These are phyloP conservation scores for Megathymus violae DNA, from an alignment of 1,140 invertebrate species.

Conservation along the genomic window DNA sequence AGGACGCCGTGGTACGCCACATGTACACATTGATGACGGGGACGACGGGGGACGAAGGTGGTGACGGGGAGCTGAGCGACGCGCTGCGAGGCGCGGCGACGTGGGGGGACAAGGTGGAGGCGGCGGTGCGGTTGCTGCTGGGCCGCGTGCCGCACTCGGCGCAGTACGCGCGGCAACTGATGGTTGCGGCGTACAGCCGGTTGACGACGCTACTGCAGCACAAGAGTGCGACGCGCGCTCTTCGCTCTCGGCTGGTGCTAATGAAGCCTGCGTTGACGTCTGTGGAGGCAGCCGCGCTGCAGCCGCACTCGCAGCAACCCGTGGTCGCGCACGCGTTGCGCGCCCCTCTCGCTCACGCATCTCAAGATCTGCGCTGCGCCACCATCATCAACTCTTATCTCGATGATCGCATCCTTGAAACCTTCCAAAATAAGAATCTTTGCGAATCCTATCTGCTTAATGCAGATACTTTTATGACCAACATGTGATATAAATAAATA, in stretches of 20 bases:
- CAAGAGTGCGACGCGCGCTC: slow-evolving; percentile 21
- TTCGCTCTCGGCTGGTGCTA: slow-evolving; percentile 51
- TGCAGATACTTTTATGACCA: neutral
- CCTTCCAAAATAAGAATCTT: slow-evolving; percentile 54
- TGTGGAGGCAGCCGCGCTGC: slow-evolving; percentile 36
- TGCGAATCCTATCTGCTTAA: slow-evolving; percentile 54
- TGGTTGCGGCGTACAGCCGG: slow-evolving; percentile 48
- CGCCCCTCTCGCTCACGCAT: slow-evolving; percentile 41
- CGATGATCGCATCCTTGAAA: slow-evolving; percentile 42
- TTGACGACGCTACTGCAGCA: slow-evolving; percentile 43
- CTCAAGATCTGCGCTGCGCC: slow-evolving; percentile 53
- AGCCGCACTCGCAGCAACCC: slow-evolving; percentile 37
- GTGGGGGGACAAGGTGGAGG: slow-evolving; percentile 53
- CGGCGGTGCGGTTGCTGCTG: slow-evolving; percentile 43
- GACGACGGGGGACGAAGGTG: neutral
- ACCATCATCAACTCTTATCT: slow-evolving; percentile 57
- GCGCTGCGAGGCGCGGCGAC: slow-evolving; percentile 22
- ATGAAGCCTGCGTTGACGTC: slow-evolving; percentile 37
- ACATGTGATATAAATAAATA: no score
- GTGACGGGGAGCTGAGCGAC: slow-evolving; percentile 10
- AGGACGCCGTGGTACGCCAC: slow-evolving; percentile 48
- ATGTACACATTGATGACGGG: slow-evolving; percentile 50
- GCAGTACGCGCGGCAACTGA: slow-evolving; percentile 56
- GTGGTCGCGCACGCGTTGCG: slow-evolving; percentile 46
- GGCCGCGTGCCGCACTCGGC: slow-evolving; percentile 53